phyloP scores from a whole-genome alignment of 2,888 invertebrate genomes.

The Harmothoe impar region DNA sequence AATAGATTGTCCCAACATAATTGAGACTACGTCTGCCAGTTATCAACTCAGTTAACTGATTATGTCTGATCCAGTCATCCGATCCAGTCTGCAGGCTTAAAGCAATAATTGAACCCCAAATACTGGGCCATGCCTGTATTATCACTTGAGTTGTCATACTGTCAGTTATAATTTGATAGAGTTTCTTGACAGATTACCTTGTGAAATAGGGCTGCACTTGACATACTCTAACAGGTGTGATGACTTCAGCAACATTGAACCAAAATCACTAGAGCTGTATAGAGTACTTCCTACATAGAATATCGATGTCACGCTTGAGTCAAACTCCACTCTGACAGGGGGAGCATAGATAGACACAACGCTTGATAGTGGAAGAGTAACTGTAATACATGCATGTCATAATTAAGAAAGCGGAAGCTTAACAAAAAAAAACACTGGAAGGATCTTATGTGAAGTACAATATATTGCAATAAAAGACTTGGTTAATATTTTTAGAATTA shows the following conservation, averaged over 20 bases:
- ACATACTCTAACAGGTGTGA: neutral
- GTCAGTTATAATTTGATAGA: neutral
- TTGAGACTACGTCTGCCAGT: too few species aligned
- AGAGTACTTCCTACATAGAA: neutral
- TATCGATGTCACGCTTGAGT: neutral
- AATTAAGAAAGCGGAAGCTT: neutral
- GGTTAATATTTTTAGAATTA: neutral
- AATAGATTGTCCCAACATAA: too few species aligned
- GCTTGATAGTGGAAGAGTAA: neutral
- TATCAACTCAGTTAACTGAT: too few species aligned
- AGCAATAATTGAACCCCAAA: too few species aligned
- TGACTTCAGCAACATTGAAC: neutral
- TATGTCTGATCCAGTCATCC: too few species aligned
- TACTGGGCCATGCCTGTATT: neutral
- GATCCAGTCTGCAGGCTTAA: too few species aligned
- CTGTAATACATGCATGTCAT: neutral
- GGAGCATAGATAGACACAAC: neutral
- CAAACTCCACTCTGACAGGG: neutral
- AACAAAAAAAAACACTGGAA: too few species aligned
- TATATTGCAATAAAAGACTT: neutral
- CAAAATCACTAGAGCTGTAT: neutral
- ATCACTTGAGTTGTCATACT: too few species aligned
- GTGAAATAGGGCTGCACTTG: neutral
- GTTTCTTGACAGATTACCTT: neutral
- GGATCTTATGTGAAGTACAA: neutral